phyloP scores from a whole-genome alignment of 2,888 invertebrate species.

The Nudaria mundana region DNA sequence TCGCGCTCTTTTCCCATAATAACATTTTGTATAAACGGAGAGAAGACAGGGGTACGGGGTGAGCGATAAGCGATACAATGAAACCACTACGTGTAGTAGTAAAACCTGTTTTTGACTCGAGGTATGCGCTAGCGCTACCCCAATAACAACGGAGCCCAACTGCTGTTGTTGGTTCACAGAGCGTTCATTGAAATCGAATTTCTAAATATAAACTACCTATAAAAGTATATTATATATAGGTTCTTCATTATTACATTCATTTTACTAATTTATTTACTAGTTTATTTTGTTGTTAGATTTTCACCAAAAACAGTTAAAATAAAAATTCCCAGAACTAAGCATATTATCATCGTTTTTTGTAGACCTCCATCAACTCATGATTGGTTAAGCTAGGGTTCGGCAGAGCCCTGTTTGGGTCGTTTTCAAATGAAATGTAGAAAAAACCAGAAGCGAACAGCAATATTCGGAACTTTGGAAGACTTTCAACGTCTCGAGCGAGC shows the following conservation, averaged over 20 bases:
- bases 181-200: constrained; percentile 21
- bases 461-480: constrained; percentile 48
- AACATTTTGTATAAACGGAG: constrained; percentile 27
- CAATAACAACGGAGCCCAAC: constrained; percentile 37
- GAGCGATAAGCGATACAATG: constrained; percentile 51
- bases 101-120: constrained; percentile 71
- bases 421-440: constrained; percentile 46
- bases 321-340: too few relatives aligned
- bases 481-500: constrained; percentile 61
- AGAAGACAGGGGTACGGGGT: constrained; percentile 44
- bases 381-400: constrained; percentile 41
- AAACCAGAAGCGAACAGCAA: constrained; percentile 49
- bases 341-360: too few relatives aligned
- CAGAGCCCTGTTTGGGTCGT: constrained; percentile 37
- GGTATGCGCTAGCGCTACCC: constrained; percentile 69
- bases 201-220: background rate
- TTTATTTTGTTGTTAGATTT: too few relatives aligned
- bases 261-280: too few relatives aligned
- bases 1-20: constrained; percentile 47
- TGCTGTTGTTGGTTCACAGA: constrained; percentile 31
- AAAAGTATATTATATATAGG: too few relatives aligned
- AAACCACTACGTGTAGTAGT: constrained; percentile 69
- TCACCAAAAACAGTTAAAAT: too few relatives aligned
- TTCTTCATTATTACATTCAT: too few relatives aligned
- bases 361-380: constrained; percentile 64